phyloP scores from a whole-genome alignment of 1,140 invertebrate species.

The Eumaeus atala region DNA sequence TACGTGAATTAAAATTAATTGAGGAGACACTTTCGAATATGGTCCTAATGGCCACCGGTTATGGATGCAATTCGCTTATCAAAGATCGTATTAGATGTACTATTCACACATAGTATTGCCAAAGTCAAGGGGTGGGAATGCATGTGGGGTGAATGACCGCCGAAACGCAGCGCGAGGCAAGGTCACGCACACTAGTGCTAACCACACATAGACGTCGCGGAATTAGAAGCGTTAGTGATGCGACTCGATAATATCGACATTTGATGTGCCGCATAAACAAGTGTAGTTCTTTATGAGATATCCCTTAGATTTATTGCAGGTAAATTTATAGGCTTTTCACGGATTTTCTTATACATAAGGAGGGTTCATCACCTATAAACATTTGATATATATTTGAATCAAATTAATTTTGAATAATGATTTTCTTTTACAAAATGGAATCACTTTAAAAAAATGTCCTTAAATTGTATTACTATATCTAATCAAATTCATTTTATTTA shows the following conservation, averaged over 20 bases:
- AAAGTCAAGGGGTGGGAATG: conserved; percentile 68
- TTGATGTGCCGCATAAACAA: not conserved
- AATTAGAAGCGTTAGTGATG: conserved; percentile 68
- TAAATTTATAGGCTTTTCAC: too few relatives aligned
- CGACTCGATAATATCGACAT: conserved; percentile 23
- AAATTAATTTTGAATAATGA: too few relatives aligned
- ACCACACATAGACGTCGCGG: conserved; percentile 51
- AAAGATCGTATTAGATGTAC: conserved; percentile 31
- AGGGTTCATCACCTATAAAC: too few relatives aligned
- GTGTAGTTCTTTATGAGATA: too few relatives aligned
- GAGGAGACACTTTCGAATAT: not conserved
- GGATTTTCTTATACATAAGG: too few relatives aligned
- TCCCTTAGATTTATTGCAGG: too few relatives aligned
- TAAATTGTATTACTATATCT: too few relatives aligned
- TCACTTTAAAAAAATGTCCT: too few relatives aligned
- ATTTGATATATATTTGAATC: too few relatives aligned
- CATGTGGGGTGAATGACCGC: conserved; percentile 63
- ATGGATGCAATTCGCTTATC: not conserved
- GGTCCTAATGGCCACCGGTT: not conserved
- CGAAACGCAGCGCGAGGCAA: conserved; percentile 61
- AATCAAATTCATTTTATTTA: too few relatives aligned
- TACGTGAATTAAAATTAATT: conserved; percentile 9
- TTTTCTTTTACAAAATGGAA: too few relatives aligned
- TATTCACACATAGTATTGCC: conserved; percentile 25
- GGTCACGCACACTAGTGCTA: conserved; percentile 60